phyloP scores from a whole-genome alignment of 2,797 vertebrate species.

The Macrochelys suwanniensis region DNA sequence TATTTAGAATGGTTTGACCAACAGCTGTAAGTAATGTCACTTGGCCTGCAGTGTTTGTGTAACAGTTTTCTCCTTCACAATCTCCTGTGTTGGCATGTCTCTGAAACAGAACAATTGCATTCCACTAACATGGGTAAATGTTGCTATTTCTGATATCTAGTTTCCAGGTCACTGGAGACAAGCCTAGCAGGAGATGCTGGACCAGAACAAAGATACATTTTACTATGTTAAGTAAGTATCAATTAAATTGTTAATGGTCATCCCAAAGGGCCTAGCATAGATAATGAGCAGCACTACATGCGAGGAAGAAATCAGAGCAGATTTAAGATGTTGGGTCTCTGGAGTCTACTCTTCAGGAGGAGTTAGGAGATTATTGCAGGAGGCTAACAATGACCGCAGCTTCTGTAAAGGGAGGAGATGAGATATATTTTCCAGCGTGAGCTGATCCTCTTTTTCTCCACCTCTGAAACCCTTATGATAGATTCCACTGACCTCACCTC shows the following conservation, averaged over 20 bases:
- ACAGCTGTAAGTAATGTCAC: constrained; percentile 33
- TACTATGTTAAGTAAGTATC: constrained; percentile 3
- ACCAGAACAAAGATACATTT: not conserved
- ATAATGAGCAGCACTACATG: not conserved
- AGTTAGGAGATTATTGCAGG: not conserved
- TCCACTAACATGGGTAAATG: not conserved
- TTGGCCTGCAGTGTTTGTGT: constrained; percentile 18
- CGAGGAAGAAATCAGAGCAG: not conserved
- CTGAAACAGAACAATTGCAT: constrained; percentile 42
- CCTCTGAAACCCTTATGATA: not conserved
- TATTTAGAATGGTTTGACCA: constrained; percentile 35
- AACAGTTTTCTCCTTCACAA: constrained; percentile 14
- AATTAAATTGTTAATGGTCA: not conserved
- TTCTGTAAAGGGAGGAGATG: not conserved
- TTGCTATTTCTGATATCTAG: not conserved
- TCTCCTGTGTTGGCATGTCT: not conserved
- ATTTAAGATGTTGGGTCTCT: not conserved
- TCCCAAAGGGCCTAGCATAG: not conserved
- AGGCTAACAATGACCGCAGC: not conserved
- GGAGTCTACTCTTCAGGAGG: not conserved
- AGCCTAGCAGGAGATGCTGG: not conserved
- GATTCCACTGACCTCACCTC: fast-evolving
- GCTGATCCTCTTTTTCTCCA: not conserved
- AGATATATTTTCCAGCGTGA: not conserved
- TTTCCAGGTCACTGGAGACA: constrained; percentile 4